These are phyloP conservation scores for Cecropterus lyciades DNA, from an alignment of 1,140 invertebrate genomes.

Conservation along the genomic window DNA sequence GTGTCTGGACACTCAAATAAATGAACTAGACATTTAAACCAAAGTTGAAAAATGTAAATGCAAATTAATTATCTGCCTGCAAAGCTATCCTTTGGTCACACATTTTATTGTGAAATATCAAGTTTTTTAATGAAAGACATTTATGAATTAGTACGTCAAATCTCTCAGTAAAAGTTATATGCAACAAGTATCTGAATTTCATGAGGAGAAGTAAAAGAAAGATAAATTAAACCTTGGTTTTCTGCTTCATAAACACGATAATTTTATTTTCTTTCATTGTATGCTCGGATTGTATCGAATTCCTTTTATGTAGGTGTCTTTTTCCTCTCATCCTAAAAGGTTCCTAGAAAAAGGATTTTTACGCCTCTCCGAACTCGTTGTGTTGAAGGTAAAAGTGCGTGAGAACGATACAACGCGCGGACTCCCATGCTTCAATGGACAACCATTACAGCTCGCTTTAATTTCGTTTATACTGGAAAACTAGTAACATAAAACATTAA, in stretches of 20 bases:
- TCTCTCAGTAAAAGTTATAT: no score
- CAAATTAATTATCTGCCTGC: no score
- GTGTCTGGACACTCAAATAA: no score
- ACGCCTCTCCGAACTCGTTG: slow-evolving; percentile 59
- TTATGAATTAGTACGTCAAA: no score
- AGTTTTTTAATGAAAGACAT: no score
- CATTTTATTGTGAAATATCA: no score
- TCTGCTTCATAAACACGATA: slow-evolving; percentile 11
- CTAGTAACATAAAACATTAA: no score
- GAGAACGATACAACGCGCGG: slow-evolving; percentile 63
- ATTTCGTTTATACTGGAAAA: background rate
- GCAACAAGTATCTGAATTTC: background rate
- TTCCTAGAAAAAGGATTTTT: slow-evolving; percentile 60
- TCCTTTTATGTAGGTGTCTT: slow-evolving; percentile 45
- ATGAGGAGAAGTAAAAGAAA: background rate
- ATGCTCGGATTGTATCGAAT: slow-evolving; percentile 31
- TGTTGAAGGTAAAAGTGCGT: slow-evolving; percentile 57
- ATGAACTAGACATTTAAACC: no score
- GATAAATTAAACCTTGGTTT: slow-evolving; percentile 6
- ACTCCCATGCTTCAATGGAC: slow-evolving; percentile 44
- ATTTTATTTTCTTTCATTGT: slow-evolving; percentile 22
- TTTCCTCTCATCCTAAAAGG: slow-evolving; percentile 53
- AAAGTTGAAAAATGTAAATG: no score
- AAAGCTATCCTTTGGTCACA: no score
- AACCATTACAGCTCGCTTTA: slow-evolving; percentile 4